Conservation (phyloP, 2,113 vertebrate species). For the Carassius gibelio region DNA sequence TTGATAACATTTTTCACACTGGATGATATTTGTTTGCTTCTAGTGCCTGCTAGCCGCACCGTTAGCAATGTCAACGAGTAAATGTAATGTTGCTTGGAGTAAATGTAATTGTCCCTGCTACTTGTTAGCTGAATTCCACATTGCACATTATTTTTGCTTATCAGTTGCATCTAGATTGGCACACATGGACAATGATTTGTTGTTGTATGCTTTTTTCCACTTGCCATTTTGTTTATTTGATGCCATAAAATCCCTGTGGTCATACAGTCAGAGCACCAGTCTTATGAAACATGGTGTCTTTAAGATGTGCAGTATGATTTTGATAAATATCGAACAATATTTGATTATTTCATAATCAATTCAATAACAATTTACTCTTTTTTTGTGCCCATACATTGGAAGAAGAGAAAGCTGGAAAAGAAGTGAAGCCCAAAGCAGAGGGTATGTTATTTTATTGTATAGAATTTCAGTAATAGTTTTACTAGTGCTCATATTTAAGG, state of each 20-base stretch:
- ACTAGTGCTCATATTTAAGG: neutral
- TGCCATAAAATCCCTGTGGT: too few species aligned
- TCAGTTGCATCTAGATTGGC: neutral
- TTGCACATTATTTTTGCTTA: neutral
- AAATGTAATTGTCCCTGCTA: neutral
- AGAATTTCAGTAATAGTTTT: neutral
- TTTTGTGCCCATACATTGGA: conserved; percentile 21
- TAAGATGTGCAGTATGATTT: neutral
- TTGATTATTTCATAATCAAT: neutral
- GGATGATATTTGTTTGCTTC: neutral
- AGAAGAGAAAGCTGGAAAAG: conserved; percentile 51
- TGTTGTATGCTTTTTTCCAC: neutral
- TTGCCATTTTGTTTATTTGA: neutral
- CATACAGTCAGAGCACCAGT: neutral
- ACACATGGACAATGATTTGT: neutral
- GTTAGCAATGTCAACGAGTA: neutral
- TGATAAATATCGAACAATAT: neutral
- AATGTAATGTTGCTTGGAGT: neutral
- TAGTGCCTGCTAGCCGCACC: neutral
- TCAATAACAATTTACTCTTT: neutral
- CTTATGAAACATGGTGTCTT: neutral
- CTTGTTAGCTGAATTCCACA: neutral
- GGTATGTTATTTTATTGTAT: conserved; percentile 31
- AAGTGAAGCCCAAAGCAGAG: conserved; percentile 35
- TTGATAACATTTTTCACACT: conserved; percentile 1